Evolutionary conservation across 2,797 vertebrate genomes (phyloP), one percentile per base, ranked within the genome.

Genomic region (Carapus acus): DNA sequence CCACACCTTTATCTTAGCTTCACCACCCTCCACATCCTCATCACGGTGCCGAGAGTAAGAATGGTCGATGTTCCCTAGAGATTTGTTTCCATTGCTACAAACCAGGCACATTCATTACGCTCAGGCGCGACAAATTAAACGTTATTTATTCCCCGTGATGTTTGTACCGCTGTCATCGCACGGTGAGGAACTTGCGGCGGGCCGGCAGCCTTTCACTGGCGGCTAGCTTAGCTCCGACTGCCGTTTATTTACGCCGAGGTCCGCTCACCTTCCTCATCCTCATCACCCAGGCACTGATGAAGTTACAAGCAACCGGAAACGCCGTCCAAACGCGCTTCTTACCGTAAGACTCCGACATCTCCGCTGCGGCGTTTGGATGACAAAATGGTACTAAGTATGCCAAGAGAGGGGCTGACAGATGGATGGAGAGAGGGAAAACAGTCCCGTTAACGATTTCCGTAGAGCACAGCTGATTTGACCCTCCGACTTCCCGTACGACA

Each of bases 341-440:
- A 90, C 89, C 89, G 84, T 90, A 90, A 2, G 89, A 89, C 74
- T 90, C 88, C 53, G 89, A 90, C 89, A 90, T 90, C 79, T 67
- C 81, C 76, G 75, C 22, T 24, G 65, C 59, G 63, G 65, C 74
- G 79, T 69, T 63, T 56, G 23, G n/a, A 51, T 65, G 56, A 50
- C 36, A 20, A 43, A 37, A 14, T 15, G 1, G 20, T 48, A n/a
- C 3, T 13, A 37, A 33, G 15, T 36, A 36, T 15, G 17, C 31
- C 20, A 43, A 23, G 31, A 52, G 2, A 29, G 5, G 20, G 60
- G 15, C 46, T 74, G 65, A 66, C 69, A 69, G 60, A 75, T 57
- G 60, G 68, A 54, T 42, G 59, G 78, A 78, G 76, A 70, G 63
- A 73, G 78, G 60, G 62, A 73, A 82, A 83, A 83, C 68, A 83